Base-by-base conservation (phyloP, 2,888 invertebrate species). In the Stenotaenia linearis region DNA sequence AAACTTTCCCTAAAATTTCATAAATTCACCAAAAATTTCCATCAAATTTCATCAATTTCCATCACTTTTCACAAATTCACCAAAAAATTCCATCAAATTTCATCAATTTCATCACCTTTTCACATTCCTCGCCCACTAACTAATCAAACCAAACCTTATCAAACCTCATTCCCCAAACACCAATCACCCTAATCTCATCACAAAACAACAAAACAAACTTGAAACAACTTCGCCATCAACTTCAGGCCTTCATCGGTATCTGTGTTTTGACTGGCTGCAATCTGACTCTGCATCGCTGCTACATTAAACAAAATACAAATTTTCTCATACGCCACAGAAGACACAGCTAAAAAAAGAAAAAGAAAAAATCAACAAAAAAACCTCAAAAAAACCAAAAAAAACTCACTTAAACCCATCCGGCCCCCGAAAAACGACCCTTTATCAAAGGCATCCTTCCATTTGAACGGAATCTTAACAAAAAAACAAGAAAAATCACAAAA, bases 361-460 rank as follows among this genome's bases (percentile, higher is more conserved):
- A 75, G 25, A 25, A 75, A 32, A 25, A 75, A 25, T 28, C 32
- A 32, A 32, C 32, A 32, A 32, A 4, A 32, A 32, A 18, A 25
- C 18, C 18, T 69, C 12, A 69, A 69, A 69, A 69, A 35, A 69
- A 56, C 3, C 77, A 76, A 61, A 78, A 79, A 80, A 78, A 76
- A 89, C 92, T 90, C 90, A 97, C 97, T 96, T 82, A 97, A 88
- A 85, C 95, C 96, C 85, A 94, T 93, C 86, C 94, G 91, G 81
- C 95, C 95, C 81, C 95, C 94, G 88, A 98, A 97, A 83, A 98
- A 91, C 9, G 95, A 93, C 78, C 96, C 96, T 85, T 95, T 95
- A 86, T 98, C 97, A 85, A 99, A 99, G 0, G 98, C 98, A 91
- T 98, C 98, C 87, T 97, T 97, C 98, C 99, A 99, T 87, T 98